Conservation (phyloP, 1,140 invertebrate genomes). For the Drosophila teissieri region DNA sequence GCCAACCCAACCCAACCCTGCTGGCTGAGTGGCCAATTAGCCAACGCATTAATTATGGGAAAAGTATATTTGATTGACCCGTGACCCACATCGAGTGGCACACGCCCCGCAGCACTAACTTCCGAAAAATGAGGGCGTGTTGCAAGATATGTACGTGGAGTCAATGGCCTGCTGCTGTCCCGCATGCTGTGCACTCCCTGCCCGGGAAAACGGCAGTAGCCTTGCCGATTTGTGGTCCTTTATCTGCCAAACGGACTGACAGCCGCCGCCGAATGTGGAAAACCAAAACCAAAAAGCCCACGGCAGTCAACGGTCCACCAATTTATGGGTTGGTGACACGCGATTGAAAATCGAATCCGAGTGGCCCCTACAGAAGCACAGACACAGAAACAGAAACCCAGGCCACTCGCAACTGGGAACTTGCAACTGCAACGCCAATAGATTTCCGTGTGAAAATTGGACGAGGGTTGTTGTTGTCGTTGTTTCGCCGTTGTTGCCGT, state of each 20-base stretch:
- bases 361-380: conserved; percentile 2
- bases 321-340: conserved; percentile 73
- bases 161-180: conserved; percentile 67
- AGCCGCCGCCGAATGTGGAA: conserved; percentile 18
- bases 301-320: conserved; percentile 44
- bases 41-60: conserved; percentile 58
- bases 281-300: conserved; percentile 23
- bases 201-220: conserved; percentile 19
- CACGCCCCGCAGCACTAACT: conserved; percentile 61
- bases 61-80: conserved; percentile 61
- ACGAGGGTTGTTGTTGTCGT: conserved; percentile 35
- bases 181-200: conserved; percentile 40
- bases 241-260: conserved; percentile 43
- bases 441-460: conserved; percentile 56
- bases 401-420: neutral
- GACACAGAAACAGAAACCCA: conserved; percentile 2
- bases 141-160: conserved; percentile 28
- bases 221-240: conserved; percentile 62
- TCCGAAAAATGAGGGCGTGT: conserved; percentile 39
- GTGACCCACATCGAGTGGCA: conserved; percentile 72
- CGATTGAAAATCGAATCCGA: conserved; percentile 70
- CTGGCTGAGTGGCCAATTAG: conserved; percentile 52
- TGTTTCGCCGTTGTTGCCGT: conserved; percentile 6
- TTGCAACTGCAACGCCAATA: conserved; percentile 32
- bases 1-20: neutral